Evolutionary conservation across 2,888 invertebrate genomes (phyloP).

Genomic region (Sphaerophoria rueppellii): DNA sequence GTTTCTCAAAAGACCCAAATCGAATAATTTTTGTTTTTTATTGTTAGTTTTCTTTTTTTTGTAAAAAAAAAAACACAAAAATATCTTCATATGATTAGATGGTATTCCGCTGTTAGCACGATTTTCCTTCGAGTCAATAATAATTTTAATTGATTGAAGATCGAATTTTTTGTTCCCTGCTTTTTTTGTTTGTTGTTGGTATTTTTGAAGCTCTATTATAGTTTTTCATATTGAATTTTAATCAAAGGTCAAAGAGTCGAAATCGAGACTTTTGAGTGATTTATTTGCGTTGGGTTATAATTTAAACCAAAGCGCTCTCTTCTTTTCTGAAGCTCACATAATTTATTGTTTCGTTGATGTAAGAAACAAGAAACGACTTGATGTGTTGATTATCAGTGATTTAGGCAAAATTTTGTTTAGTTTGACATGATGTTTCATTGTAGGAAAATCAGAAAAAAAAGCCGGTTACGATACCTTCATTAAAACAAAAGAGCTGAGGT

Average conservation of each 20-base stretch:
- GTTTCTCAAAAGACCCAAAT: slow-evolving; percentile 24
- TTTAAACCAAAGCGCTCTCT: slow-evolving; percentile 4
- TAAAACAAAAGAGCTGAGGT: too few relatives aligned
- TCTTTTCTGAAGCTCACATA: not conserved
- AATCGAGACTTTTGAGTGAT: slow-evolving; percentile 48
- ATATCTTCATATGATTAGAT: slow-evolving; percentile 14
- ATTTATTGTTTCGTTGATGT: slow-evolving; percentile 15
- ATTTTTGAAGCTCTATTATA: slow-evolving; percentile 33
- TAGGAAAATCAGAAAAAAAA: too few relatives aligned
- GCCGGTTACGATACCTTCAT: too few relatives aligned
- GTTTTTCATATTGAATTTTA: slow-evolving; percentile 48
- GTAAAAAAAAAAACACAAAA: not conserved
- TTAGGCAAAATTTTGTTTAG: too few relatives aligned
- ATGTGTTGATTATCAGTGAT: not conserved
- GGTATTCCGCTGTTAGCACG: slow-evolving; percentile 49
- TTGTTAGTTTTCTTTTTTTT: not conserved
- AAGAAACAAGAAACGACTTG: not conserved
- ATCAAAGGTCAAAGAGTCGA: slow-evolving; percentile 57
- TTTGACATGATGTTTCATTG: too few relatives aligned
- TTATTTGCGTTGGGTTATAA: slow-evolving; percentile 52
- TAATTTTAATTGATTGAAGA: slow-evolving; percentile 57
- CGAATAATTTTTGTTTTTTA: slow-evolving; percentile 12
- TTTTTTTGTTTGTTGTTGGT: not conserved
- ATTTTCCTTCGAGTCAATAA: slow-evolving; percentile 48
- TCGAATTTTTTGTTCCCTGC: slow-evolving; percentile 26